Base-by-base conservation (phyloP, 2,888 invertebrate genomes). In the Phalera bucephala region DNA sequence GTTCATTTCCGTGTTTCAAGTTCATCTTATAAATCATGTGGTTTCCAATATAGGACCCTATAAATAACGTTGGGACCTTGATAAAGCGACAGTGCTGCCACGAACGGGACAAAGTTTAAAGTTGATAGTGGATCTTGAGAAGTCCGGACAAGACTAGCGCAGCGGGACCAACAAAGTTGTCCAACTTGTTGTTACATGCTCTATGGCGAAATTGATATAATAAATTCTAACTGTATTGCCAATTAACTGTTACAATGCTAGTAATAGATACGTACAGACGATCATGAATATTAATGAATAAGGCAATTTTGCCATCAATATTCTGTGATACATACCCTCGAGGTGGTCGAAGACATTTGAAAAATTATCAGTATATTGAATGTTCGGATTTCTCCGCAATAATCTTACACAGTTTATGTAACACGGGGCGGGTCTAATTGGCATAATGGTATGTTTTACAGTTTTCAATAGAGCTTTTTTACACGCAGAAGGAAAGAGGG, bases 81-180 rank as follows among this genome's bases (percentile, higher is more conserved):
- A 80, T 81, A 82, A 79, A 67, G 67, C 57, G 66, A 62, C 66
- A 50, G 52, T 59, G 59, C 68, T 74, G 72, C 73, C 70, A 70
- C 70, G 63, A 72, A 59, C 63, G 53, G 76, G 70, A 80, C 80
- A 78, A 73, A 82, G 82, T 86, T 82, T 78, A 84, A 75, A 73
- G 74, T 75, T 72, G 84, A 86, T 87, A 84, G 64, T 53, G 57
- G 67, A 85, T 87, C 87, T 85, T 68, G 72, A 76, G 70, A 74
- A 67, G 72, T 55, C 45, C 33, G 58, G 72, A 82, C 76, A 76
- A 71, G 73, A 61, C 68, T 64, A 47, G 63, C 57, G 46, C 69
- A 68, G 71, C 74, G 65, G 65, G 73, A 54, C 45, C 52, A 57
- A 63, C 60, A 48, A 56, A 51, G 53, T 61, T 57, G 50, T 53